Base-by-base conservation (phyloP, 2,888 invertebrate genomes). In the Drosophila formosana region DNA sequence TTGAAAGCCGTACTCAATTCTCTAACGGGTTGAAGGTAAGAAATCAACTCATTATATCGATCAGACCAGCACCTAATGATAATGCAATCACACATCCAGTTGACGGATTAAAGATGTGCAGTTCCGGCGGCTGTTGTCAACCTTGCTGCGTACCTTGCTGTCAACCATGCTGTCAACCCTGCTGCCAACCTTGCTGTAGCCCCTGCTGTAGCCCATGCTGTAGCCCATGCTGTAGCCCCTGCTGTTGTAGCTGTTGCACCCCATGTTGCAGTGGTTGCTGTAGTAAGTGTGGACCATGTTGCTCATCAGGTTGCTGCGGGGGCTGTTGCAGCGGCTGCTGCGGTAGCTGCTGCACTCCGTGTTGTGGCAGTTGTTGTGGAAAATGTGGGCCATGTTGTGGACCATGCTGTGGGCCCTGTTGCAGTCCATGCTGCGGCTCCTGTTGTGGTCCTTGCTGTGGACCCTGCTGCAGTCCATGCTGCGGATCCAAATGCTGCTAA, bases 11-110 rank as follows among this genome's bases (percentile, higher is more conserved):
- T 60, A 60, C 46, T 68, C 60, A 73, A 76, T 81, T 77, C 87
- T 87, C 83, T 87, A 61, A 60, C 82, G 87, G 87, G 82, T 72
- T 78, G 45, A 50, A 72, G 74, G 82, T 85, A 53, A 69, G 66
- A 45, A 25, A n/a, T 5, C n/a, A 2, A 9, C 6, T 18, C 4
- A 28, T 32, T n/a, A 3, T 7, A 5, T n/a, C 6, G 5, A 30
- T 9, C 18, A n/a, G 23, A 52, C 11, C 25, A 8, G 0, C 4
- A 18, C 18, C 18, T 1, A 18, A 18, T 18, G 8, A 28, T 11
- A 7, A 30, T 39, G 3, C 6, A 28, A n/a, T 3, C 3, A n/a
- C 8, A 1, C 26, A 3, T 55, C 8, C 23, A 5, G 55, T 25
- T 70, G 7, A 55, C 61, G 72, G 76, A 69, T 67, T 53, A 32